Percentiles rank a stretch among this genome's conserved stretches.
phyloP scores from a whole-genome alignment of 30 jellyfish, hydroid and myxozoan species.

The Pelagia noctiluca region DNA sequence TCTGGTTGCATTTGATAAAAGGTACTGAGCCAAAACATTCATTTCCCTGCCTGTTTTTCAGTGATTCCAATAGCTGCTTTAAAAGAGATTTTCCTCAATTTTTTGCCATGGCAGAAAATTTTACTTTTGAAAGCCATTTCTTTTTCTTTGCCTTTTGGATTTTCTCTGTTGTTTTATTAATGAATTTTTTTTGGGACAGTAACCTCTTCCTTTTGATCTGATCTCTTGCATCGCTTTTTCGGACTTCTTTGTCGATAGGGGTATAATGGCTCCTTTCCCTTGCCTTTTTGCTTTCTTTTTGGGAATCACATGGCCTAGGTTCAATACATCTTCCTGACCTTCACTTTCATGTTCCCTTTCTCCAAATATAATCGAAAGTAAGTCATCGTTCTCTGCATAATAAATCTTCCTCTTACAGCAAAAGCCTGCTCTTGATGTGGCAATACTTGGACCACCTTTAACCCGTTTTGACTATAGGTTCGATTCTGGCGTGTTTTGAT shows the following conservation, averaged over 20 bases:
- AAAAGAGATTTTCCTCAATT: constrained; percentile 9
- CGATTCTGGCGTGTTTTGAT: background rate
- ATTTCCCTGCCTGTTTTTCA: background rate
- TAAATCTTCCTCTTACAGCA: constrained; percentile 19
- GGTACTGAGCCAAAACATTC: background rate
- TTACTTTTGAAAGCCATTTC: constrained; percentile 6
- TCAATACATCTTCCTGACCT: background rate
- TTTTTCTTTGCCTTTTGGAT: constrained; percentile 3
- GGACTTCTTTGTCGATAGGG: background rate
- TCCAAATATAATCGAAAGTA: constrained; percentile 9
- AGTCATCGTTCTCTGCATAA: background rate
- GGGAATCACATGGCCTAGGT: background rate
- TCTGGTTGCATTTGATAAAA: background rate
- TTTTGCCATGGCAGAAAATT: constrained; percentile 17
- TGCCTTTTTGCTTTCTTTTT: background rate
- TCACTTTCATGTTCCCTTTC: constrained; percentile 5
- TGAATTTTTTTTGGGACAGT: background rate
- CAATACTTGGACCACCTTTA: constrained; percentile 1
- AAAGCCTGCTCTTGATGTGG: constrained; percentile 6
- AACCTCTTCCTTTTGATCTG: background rate
- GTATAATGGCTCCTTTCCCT: constrained; percentile 15
- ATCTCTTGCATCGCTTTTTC: background rate
- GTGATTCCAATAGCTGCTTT: background rate
- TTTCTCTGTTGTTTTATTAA: background rate
- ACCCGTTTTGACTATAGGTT: background rate